phyloP scores from a whole-genome alignment of 2,888 invertebrate genomes.

The Shargacucullia verbasci region DNA sequence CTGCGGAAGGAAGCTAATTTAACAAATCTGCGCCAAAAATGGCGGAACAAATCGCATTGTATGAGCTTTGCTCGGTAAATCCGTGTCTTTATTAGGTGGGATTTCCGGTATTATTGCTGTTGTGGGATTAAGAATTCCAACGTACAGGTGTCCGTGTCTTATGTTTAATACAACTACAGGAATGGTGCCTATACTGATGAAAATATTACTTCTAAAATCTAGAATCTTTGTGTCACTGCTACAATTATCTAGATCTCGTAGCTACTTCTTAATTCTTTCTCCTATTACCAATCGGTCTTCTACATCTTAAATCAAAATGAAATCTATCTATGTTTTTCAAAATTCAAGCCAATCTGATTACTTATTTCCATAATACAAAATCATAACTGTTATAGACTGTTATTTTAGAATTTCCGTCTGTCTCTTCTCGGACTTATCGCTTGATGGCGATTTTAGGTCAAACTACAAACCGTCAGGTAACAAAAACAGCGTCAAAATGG shows the following conservation, averaged over 20 bases:
- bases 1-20: constrained; percentile 40
- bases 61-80: constrained; percentile 47
- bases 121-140: constrained; percentile 36
- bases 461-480: constrained; percentile 18
- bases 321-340: constrained; percentile 11
- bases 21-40: constrained; percentile 48
- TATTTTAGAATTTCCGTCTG: constrained; percentile 45
- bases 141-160: constrained; percentile 33
- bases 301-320: neutral
- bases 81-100: constrained; percentile 50
- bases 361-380: constrained; percentile 34
- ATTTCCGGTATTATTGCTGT: constrained; percentile 42
- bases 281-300: too few species aligned
- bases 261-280: too few species aligned
- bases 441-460: constrained; percentile 44
- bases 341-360: constrained; percentile 19
- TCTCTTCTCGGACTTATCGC: constrained; percentile 31
- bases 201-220: too few species aligned
- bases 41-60: constrained; percentile 46
- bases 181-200: constrained; percentile 10
- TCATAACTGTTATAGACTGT: constrained; percentile 30
- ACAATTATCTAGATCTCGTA: too few species aligned
- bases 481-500: constrained; percentile 7
- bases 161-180: constrained; percentile 18
- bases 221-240: too few species aligned